These are phyloP conservation scores for Trichonephila clavipes DNA, from an alignment of 1,140 invertebrate species.

Conservation along the genomic window DNA sequence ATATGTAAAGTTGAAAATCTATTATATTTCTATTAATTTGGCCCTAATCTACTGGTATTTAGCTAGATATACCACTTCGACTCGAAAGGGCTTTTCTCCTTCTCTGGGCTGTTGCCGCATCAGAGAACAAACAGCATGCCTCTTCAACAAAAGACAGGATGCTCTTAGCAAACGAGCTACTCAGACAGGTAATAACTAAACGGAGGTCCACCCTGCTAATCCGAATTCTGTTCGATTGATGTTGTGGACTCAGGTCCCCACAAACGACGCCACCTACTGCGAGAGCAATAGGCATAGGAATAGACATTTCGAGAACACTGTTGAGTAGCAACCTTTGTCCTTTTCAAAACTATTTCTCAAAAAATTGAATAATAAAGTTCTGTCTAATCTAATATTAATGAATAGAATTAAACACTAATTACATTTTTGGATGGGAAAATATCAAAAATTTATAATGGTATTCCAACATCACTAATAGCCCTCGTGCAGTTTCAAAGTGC, in stretches of 20 bases:
- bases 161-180: constrained; percentile 4
- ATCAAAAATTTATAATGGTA: too few species aligned
- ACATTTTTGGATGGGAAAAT: too few species aligned
- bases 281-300: not conserved
- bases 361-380: too few species aligned
- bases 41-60: not conserved
- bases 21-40: too few species aligned
- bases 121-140: not conserved
- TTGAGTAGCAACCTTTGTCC: too few species aligned
- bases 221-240: not conserved
- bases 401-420: too few species aligned
- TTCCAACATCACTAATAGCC: too few species aligned
- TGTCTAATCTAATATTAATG: too few species aligned
- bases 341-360: too few species aligned
- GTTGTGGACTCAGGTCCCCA: not conserved
- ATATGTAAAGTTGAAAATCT: too few species aligned
- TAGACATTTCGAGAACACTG: not conserved
- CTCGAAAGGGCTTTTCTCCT: not conserved
- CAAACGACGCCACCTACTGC: not conserved
- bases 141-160: not conserved
- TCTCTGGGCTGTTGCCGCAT: not conserved
- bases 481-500: too few species aligned
- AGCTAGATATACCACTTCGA: not conserved
- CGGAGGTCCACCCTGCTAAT: not conserved
- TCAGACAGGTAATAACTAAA: not conserved